Percentiles rank a stretch among this genome's conserved stretches.
phyloP scores from a whole-genome alignment of 1,140 invertebrate genomes.

The Arion vulgaris region DNA sequence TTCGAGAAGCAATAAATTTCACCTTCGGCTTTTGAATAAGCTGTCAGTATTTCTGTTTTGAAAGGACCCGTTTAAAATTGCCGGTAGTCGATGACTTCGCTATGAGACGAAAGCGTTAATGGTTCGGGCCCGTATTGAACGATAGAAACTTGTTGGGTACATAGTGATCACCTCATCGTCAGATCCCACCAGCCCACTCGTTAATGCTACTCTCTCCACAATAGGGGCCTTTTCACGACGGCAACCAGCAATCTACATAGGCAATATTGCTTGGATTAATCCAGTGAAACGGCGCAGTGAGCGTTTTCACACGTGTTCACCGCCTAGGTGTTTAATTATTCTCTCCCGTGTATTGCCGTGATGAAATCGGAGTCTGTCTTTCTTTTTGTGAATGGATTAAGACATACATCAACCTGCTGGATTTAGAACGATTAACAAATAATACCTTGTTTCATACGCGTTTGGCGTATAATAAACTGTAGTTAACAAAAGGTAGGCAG shows the following conservation, averaged over 20 bases:
- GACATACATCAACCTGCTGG: no score
- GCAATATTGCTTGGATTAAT: slow-evolving; percentile 18
- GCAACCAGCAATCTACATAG: slow-evolving; percentile 25
- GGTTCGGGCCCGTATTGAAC: slow-evolving; percentile 27
- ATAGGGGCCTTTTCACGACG: slow-evolving; percentile 14
- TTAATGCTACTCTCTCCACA: not conserved
- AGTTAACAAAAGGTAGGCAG: no score
- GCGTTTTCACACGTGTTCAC: slow-evolving; percentile 14
- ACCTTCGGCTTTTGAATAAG: not conserved
- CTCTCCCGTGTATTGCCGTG: slow-evolving; percentile 13
- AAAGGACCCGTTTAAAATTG: not conserved
- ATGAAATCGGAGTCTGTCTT: not conserved
- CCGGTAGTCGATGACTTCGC: not conserved
- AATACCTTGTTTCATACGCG: no score
- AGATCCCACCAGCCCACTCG: not conserved
- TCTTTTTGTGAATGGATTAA: slow-evolving; percentile 12
- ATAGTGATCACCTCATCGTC: slow-evolving; percentile 19
- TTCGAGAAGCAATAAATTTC: slow-evolving; percentile 29
- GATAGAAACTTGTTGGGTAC: not conserved
- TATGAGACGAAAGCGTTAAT: slow-evolving; percentile 44
- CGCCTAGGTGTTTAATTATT: not conserved
- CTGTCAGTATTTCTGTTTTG: slow-evolving; percentile 14
- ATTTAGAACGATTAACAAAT: no score
- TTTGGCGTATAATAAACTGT: no score
- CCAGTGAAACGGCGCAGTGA: not conserved